Base-by-base conservation (phyloP, 2,113 vertebrate genomes). In the Tenrec ecaudatus region DNA sequence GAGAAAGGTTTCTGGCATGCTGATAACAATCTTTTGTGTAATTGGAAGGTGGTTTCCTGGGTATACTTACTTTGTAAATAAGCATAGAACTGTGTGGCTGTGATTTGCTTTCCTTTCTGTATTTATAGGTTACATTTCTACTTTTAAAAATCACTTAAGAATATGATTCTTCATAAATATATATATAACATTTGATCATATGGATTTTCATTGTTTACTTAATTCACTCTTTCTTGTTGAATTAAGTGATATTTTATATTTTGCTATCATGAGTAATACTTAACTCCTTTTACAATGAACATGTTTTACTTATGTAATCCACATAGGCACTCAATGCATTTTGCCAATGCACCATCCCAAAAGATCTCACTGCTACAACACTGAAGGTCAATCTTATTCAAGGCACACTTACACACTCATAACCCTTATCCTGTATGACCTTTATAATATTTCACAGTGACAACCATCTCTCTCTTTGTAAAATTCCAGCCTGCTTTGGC, bases 321-420 rank as follows among this genome's bases (percentile, higher is more conserved):
- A 83, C 89, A 53, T 40, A 66, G 29, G 47, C 17, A 60, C 12
- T 22, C 57, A 77, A 81, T 29, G 57, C 33, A 60, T 38, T 20
- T 15, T 82, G 62, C 36, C 64, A 43, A 33, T 75, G 38, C n/a
- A 31, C 12, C 40, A 14, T 31, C 88, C 36, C 15, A 47, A 66
- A 88, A 95, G 78, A 64, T 43, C 25, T 94, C 62, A 64, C 19
- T 31, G 5, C 91, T 81, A 77, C 43, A 89, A 58, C 19, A 78
- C 0, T 31, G 17, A 93, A 95, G 90, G 36, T 94, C 82, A 91
- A 0, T 82, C 68, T 86, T 53, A 73, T 60, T 84, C 79, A 69
- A 93, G 89, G 33, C 7, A 57, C 68, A 77, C 19, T 40, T 85
- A 85, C 77, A 62, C 60, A 58, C 73, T 19, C 66, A 23, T 16